phyloP scores from a whole-genome alignment of 2,888 invertebrate species.

The Rhorus exstirpatorius region DNA sequence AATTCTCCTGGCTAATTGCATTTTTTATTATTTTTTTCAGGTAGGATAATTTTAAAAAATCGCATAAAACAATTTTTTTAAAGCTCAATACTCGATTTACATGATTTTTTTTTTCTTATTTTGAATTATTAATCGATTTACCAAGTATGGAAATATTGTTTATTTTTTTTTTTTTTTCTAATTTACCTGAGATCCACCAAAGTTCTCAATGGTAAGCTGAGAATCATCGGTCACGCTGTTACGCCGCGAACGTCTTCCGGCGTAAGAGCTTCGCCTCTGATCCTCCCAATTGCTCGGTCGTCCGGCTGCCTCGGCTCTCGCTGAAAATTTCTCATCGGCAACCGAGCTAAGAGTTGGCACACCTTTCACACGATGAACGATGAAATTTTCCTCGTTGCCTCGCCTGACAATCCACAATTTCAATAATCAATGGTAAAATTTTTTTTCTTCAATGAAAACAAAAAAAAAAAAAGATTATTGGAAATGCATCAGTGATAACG shows the following conservation, averaged over 20 bases:
- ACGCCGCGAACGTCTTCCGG: conserved; percentile 93
- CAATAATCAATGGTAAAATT: background rate
- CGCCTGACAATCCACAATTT: conserved; percentile 76
- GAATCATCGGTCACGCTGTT: conserved; percentile 95
- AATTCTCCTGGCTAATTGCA: too few relatives aligned
- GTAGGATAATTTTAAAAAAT: too few relatives aligned
- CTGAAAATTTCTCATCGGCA: conserved; percentile 88
- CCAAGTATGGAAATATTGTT: too few relatives aligned
- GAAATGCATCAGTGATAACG: too few relatives aligned
- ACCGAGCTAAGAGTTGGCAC: conserved; percentile 92
- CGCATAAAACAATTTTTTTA: too few relatives aligned
- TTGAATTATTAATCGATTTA: background rate
- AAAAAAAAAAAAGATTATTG: background rate
- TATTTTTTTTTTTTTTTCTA: background rate
- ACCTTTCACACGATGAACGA: conserved; percentile 93
- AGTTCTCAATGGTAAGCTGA: conserved; percentile 96
- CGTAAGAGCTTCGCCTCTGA: conserved; percentile 90
- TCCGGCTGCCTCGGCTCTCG: conserved; percentile 90
- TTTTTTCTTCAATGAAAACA: too few relatives aligned
- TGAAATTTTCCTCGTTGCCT: conserved; percentile 90
- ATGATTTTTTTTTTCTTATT: background rate
- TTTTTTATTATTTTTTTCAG: too few relatives aligned
- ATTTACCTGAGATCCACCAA: conserved; percentile 93
- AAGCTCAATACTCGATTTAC: background rate
- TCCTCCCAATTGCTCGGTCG: conserved; percentile 95